A percentile compares a stretch with the other conserved stretches of the same genome.
These are phyloP conservation scores for Salvelinus alpinus DNA, from an alignment of 2,113 vertebrate genomes.

Conservation along the genomic window DNA sequence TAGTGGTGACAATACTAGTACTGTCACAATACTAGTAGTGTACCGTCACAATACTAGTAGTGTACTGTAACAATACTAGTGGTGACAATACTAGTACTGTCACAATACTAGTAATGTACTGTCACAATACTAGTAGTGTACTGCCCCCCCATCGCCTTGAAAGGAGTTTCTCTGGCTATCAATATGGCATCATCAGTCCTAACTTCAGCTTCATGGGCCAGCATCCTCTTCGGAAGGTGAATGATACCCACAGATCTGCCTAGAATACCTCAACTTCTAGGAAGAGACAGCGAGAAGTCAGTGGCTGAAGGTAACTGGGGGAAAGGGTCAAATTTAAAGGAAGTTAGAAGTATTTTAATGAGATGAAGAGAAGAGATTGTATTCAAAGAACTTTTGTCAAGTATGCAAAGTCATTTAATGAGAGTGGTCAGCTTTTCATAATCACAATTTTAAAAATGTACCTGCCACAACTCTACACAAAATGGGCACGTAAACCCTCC, in stretches of 20 bases:
- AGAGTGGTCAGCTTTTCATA: conserved; percentile 61
- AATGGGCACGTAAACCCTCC: conserved; percentile 20
- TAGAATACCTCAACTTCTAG: neutral
- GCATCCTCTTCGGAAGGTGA: conserved; percentile 41
- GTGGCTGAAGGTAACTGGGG: neutral
- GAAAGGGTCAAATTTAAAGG: conserved; percentile 13
- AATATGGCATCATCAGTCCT: conserved; percentile 5
- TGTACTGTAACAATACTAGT: neutral
- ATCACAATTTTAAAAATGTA: conserved; percentile 51
- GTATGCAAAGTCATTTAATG: conserved; percentile 3
- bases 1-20: neutral
- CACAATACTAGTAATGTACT: no score
- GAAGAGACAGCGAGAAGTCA: conserved; percentile 5
- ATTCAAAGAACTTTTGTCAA: conserved; percentile 26
- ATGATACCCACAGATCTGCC: conserved; percentile 9
- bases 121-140: no score
- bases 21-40: neutral
- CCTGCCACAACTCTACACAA: conserved; percentile 22
- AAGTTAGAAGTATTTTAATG: conserved; percentile 30
- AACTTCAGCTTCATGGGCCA: neutral
- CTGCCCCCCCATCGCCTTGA: conserved; percentile 45
- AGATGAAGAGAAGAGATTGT: conserved; percentile 7
- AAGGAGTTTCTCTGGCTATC: conserved; percentile 39
- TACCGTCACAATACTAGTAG: neutral
- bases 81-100: no score